Evolutionary conservation across 2,113 vertebrate genomes (phyloP), one percentile per base, ranked within the genome.

Genomic region (Rattus rattus): DNA sequence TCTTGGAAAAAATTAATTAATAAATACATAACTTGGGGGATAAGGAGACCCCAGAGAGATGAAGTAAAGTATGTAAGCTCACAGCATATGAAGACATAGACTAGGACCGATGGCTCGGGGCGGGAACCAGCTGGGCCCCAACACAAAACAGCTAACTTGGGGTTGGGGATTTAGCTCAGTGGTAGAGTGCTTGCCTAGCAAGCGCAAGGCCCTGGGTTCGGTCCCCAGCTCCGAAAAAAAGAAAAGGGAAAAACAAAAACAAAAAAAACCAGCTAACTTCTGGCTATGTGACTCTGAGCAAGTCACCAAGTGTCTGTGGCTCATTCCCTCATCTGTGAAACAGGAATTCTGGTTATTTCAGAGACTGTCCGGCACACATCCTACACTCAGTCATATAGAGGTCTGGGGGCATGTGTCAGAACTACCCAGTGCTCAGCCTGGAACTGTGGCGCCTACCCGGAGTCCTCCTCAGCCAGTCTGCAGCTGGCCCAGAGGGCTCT

Each of bases 371-470:
- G 54, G 36, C 26, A 7, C 36, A 88, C 47, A 73, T 16, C 36
- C 85, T 87, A 61, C 16, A 80, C 52, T 9, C 43, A 83, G 26
- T 26, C 7, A 30, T 0, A 17, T 0, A 26, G 39, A 14, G 70
- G 0, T 36, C 73, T 14, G 30, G 0, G 3, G 65, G n/a, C 5
- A 0, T 43, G 54, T n/a, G 9, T 54, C 16, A 33, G 43, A n/a
- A 16, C 54, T 30, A 36, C 7, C 52, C 12, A 28, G 36, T 30
- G 19, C 30, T 59, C 24, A 20, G 56, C 59, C 20, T 49, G 59
- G 17, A 61, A 26, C 72, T 77, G 56, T 36, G 28, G 19, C 20
- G 1, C 39, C 56, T 77, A 75, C 56, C 65, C 19, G 9, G 16
- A 56, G 33, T 19, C 86, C 67, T 11, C 69, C 47, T 49, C 3